These are phyloP conservation scores for Hypsibius dujardini DNA, from an alignment of 1,140 invertebrate genomes.

Conservation along the genomic window DNA sequence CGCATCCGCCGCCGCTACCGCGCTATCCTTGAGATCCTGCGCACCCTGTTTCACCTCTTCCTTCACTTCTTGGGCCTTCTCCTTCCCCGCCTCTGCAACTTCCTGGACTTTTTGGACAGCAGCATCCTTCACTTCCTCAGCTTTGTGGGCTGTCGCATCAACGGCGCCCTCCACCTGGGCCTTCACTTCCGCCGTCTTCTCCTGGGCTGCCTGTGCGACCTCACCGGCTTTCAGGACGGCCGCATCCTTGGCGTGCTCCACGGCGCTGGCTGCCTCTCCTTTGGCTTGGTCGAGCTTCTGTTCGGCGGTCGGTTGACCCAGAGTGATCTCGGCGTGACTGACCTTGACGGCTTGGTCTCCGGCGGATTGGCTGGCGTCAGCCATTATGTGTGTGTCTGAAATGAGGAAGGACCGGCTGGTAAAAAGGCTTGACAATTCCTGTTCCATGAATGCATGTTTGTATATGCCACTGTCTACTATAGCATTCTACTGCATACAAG, in stretches of 20 bases:
- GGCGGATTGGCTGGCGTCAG: neutral
- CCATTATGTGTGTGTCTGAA: too few relatives aligned
- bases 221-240: neutral
- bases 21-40: neutral
- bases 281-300: neutral
- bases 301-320: too few relatives aligned
- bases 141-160: neutral
- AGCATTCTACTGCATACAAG: too few relatives aligned
- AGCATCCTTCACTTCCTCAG: conserved; percentile 3
- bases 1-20: neutral
- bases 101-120: neutral
- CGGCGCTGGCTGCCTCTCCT: neutral
- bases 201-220: neutral
- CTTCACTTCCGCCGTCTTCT: conserved; percentile 1
- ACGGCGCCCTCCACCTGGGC: neutral
- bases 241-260: conserved; percentile 4
- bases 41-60: neutral
- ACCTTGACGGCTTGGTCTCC: neutral
- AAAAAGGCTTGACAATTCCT: too few relatives aligned
- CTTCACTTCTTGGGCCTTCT: neutral
- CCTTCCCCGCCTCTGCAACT: neutral
- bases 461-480: too few relatives aligned
- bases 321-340: neutral
- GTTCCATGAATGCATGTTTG: too few relatives aligned
- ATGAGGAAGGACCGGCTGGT: too few relatives aligned